Evolutionary conservation across 2,888 invertebrate species (phyloP).

Genomic region (Ectropis crepuscularia): DNA sequence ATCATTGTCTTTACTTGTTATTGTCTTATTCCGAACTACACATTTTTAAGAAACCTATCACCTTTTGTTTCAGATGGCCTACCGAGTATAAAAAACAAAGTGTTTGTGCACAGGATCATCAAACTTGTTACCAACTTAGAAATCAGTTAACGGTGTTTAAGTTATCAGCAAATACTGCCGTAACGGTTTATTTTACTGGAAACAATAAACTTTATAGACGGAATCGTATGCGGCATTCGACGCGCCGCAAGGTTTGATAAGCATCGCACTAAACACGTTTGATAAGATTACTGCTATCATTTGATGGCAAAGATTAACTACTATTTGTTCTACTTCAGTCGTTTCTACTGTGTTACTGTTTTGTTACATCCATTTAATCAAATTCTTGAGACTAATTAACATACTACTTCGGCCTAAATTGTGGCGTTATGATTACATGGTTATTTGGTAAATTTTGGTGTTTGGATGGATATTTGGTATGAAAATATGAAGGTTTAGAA

Average conservation of each 20-base stretch:
- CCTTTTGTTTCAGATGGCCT: no score
- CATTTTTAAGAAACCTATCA: no score
- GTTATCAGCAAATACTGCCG: constrained; percentile 38
- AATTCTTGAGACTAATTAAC: no score
- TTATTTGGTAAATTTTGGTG: no score
- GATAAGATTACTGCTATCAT: constrained; percentile 73
- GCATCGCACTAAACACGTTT: constrained; percentile 55
- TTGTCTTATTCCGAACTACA: no score
- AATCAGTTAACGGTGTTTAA: constrained; percentile 33
- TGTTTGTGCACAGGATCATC: background rate
- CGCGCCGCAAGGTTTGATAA: constrained; percentile 70
- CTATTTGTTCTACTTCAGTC: constrained; percentile 67
- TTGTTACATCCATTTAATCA: constrained; percentile 31
- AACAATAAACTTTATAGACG: constrained; percentile 67
- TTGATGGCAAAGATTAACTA: constrained; percentile 79
- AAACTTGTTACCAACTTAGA: constrained; percentile 26
- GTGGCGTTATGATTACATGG: no score
- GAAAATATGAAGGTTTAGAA: no score
- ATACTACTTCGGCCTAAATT: no score
- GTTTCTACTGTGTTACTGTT: constrained; percentile 66
- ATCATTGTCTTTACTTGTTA: no score
- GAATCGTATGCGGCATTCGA: constrained; percentile 62
- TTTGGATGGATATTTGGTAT: no score
- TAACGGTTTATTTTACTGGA: constrained; percentile 55
- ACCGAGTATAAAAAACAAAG: no score